A percentile compares a stretch with the other conserved stretches of the same genome.
Conservation (phyloP, 2,888 invertebrate genomes). For the Eurytoma californica region DNA sequence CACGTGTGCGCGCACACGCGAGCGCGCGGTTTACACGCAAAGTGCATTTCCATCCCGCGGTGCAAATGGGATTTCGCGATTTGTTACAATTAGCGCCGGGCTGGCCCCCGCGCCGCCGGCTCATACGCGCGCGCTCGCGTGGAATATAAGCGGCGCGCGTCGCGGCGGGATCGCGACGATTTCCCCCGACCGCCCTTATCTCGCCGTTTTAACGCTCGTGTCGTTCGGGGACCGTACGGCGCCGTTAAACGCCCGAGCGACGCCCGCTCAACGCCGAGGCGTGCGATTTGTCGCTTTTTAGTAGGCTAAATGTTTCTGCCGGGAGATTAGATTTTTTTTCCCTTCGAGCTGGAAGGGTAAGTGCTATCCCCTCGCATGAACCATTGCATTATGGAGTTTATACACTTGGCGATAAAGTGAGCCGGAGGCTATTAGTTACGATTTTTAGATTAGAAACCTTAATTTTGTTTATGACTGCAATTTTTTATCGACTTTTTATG, state of each 20-base stretch:
- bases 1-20: constrained; percentile 1
- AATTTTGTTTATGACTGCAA: too few species aligned
- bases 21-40: constrained; percentile 42
- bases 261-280: neutral
- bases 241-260: constrained; percentile 3
- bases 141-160: neutral
- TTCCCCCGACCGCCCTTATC: neutral
- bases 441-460: too few species aligned
- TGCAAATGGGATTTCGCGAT: constrained; percentile 52
- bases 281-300: neutral
- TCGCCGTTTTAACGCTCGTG: too few species aligned
- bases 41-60: constrained; percentile 45
- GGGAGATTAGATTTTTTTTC: too few species aligned
- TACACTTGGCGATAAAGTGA: too few species aligned
- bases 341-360: too few species aligned
- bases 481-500: too few species aligned
- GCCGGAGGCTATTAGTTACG: too few species aligned
- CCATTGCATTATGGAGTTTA: too few species aligned
- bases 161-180: constrained; percentile 4
- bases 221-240: neutral
- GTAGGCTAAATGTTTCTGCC: too few species aligned
- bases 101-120: neutral
- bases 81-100: constrained; percentile 54
- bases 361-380: too few species aligned
- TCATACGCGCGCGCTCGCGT: too few species aligned